Evolutionary conservation across 2,113 vertebrate genomes (phyloP), one percentile per base, ranked within the genome.

Genomic region (Aegithalos caudatus): DNA sequence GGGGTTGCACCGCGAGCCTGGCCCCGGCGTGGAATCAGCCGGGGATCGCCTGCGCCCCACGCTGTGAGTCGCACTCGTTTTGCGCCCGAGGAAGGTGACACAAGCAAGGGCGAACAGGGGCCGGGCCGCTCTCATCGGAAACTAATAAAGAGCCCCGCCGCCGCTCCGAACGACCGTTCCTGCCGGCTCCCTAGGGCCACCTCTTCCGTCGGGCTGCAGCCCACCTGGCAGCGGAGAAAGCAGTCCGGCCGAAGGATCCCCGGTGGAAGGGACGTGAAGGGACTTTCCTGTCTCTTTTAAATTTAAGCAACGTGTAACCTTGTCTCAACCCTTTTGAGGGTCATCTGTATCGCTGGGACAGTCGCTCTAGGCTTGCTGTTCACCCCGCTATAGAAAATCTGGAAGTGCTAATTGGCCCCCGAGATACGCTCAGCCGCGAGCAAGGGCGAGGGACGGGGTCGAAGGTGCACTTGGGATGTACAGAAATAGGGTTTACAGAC

Each of bases 341-440:
- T 58, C 42, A 53, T n/a, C n/a, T 33, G 18, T 21, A 6, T 33
- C 31, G 29, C 44, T 13, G 37, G 31, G n/a, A 61, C 23, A 60
- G 40, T 37, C 6, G 7, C 58, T 35, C 48, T 60, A 47, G 47
- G 54, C 40, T 74, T 27, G 48, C 51, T 35, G n/a, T 23, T 61
- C 13, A n/a, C n/a, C 9, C 51, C 12, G 9, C 12, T 14, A 23
- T 0, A 6, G 44, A 61, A 50, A 53, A 70, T 18, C 0, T 38
- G 33, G 56, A 81, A 69, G 23, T 29, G 65, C 28, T 73, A 44
- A 86, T 67, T 92, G 15, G 4, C 9, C 31, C 33, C 21, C 47
- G 9, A 17, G 21, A 20, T 7, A 11, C 5, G 6, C 47, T 56
- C 65, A 47, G 38, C 31, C 14, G 6, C 38, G 44, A 48, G 13